Evolutionary conservation across 2,113 vertebrate genomes (phyloP).

Genomic region (Suricata suricatta): DNA sequence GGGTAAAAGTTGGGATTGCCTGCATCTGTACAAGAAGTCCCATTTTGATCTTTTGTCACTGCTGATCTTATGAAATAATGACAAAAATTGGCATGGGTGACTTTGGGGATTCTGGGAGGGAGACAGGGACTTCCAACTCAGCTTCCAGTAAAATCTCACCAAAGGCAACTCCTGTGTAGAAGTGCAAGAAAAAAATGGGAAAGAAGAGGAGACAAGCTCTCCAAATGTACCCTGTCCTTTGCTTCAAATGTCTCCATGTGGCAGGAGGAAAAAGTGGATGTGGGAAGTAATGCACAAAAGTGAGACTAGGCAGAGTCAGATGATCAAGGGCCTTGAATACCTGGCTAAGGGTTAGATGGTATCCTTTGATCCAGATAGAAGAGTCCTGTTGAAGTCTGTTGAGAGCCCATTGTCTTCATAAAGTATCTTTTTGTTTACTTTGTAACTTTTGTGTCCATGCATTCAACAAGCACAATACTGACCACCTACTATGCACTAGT

Average conservation of each 20-base stretch:
- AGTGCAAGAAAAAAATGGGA: background rate
- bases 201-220: background rate
- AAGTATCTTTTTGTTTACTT: background rate
- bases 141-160: background rate
- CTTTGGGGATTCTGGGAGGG: background rate
- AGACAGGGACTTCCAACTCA: background rate
- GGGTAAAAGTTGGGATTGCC: background rate
- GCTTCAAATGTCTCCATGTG: background rate
- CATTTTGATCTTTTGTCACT: conserved; percentile 45
- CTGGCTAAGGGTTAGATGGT: background rate
- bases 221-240: background rate
- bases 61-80: conserved; percentile 6
- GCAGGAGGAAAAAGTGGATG: background rate
- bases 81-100: conserved; percentile 4
- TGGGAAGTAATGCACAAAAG: background rate
- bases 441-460: background rate
- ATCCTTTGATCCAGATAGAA: background rate
- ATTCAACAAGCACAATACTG: background rate
- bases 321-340: background rate
- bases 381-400: background rate
- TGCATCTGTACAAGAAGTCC: conserved; percentile 24
- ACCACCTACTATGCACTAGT: background rate
- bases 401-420: background rate
- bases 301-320: background rate
- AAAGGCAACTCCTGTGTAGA: background rate